Percentiles rank a stretch among this genome's conserved stretches.
Conservation (phyloP, 2,797 vertebrate genomes). For the Diglossa cyanea region DNA sequence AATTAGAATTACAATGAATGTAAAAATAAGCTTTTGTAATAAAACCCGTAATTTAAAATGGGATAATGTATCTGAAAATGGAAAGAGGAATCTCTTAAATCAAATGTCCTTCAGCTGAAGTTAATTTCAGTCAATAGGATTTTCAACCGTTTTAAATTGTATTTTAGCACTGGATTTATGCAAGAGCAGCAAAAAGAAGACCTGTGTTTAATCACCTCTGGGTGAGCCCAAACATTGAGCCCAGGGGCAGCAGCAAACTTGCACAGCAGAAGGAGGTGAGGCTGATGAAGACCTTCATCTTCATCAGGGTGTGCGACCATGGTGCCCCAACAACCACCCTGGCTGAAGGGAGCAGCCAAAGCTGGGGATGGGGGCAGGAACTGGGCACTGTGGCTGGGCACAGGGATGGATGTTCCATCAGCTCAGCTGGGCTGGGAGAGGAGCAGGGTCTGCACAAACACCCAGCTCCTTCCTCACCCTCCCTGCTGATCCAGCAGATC, state of each 20-base stretch:
- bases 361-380: background rate
- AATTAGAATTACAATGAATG: conserved; percentile 67
- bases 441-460: background rate
- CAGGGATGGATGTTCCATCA: background rate
- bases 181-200: background rate
- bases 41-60: conserved; percentile 64
- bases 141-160: conserved; percentile 59
- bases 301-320: fast-evolving
- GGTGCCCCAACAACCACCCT: fast-evolving
- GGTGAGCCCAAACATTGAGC: background rate
- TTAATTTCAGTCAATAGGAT: conserved; percentile 68
- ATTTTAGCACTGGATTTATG: conserved; percentile 62
- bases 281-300: background rate
- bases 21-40: conserved; percentile 68
- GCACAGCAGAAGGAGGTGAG: background rate
- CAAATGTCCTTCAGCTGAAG: conserved; percentile 66
- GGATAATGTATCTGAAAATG: conserved; percentile 64
- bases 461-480: background rate
- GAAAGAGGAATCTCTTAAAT: conserved; percentile 67
- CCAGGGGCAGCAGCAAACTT: background rate
- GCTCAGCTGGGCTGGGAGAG: background rate
- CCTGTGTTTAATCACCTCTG: background rate
- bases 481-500: background rate
- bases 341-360: background rate
- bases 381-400: fast-evolving